Conservation (phyloP, 2,797 vertebrate species). For the Trachurus trachurus region DNA sequence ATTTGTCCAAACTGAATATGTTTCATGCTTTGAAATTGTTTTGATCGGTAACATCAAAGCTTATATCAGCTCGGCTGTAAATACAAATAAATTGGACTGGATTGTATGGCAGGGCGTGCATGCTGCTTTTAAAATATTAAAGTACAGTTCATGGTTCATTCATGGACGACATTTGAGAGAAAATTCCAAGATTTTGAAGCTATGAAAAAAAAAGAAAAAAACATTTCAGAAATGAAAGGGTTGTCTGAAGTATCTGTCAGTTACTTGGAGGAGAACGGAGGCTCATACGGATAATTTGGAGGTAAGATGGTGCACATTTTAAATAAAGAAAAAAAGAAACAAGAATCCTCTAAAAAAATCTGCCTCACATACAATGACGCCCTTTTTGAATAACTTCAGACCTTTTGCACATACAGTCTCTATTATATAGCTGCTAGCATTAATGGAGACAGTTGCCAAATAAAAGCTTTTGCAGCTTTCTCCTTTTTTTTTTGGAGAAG, state of each 20-base stretch:
- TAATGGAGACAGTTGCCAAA: slow-evolving; percentile 1
- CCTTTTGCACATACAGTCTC: slow-evolving; percentile 15
- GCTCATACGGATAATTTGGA: slow-evolving; percentile 24
- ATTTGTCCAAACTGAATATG: slow-evolving; percentile 4
- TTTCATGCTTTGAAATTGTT: slow-evolving; percentile 12
- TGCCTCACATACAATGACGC: slow-evolving; percentile 15
- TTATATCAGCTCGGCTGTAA: slow-evolving; percentile 6
- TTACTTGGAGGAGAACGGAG: slow-evolving; percentile 31
- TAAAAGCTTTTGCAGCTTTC: slow-evolving; percentile 15
- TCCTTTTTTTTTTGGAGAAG: slow-evolving; percentile 4
- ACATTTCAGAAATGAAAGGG: slow-evolving; percentile 31
- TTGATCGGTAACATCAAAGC: slow-evolving; percentile 47
- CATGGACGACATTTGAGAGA: slow-evolving; percentile 33
- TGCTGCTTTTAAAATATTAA: slow-evolving; percentile 43
- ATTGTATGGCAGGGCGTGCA: neutral
- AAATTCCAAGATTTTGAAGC: slow-evolving; percentile 52
- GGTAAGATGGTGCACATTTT: slow-evolving; percentile 2
- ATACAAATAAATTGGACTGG: neutral
- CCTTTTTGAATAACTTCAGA: slow-evolving; percentile 23
- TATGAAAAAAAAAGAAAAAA: slow-evolving; percentile 33
- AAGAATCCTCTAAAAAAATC: slow-evolving; percentile 37
- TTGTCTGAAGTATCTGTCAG: slow-evolving; percentile 39
- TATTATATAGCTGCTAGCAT: slow-evolving; percentile 33
- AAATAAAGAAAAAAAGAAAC: slow-evolving; percentile 32
- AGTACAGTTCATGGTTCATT: slow-evolving; percentile 42